Base-by-base conservation (phyloP, 1,140 invertebrate genomes). In the Triops longicaudatus region DNA sequence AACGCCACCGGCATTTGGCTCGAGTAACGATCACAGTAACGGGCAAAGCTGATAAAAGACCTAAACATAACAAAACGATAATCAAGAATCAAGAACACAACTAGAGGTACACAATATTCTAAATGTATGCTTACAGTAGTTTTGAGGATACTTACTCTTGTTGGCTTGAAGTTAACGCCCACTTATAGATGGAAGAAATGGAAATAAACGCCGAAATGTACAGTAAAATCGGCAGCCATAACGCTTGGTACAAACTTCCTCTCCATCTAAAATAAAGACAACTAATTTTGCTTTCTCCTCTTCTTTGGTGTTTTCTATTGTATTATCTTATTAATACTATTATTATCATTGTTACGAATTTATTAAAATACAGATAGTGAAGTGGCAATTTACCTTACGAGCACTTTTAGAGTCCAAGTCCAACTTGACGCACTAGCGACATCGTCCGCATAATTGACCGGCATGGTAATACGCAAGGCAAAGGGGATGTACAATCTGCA, bases 1-100 rank as follows among this genome's bases (percentile, higher is more conserved):
- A 77, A 44, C 41, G 44, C 76, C 72, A 77, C 76, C 1, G 76
- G 76, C 26, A 77, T 73, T n/a, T 26, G 27, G n/a, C 73, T 73
- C 17, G 76, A 31, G 12, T 77, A 77, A 41, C 73, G 73, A 73
- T 72, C 76, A 27, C 76, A 73, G 72, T 42, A 73, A 17, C 22
- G 76, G 7, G 72, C 72, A 43, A 77, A 73, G 11, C 22, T 73
- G 28, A 44, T 41, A 26, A 73, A 77, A 4, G 72, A 73, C 31
- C 76, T 77, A 41, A 63, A 5, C 10, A 63, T 63, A 17, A 44
- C 43, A 12, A 17, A 6, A 63, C 14, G 50, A 6, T 17, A 37
- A 37, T 4, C 7, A 37, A 7, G 31, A 37, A 37, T 37, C 2
- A 37, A 37, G 2, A 37, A 37, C 31, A 37, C 31, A 37, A 37